Evolutionary conservation across 2,113 vertebrate species (phyloP).

Genomic region (Neofelis nebulosa): DNA sequence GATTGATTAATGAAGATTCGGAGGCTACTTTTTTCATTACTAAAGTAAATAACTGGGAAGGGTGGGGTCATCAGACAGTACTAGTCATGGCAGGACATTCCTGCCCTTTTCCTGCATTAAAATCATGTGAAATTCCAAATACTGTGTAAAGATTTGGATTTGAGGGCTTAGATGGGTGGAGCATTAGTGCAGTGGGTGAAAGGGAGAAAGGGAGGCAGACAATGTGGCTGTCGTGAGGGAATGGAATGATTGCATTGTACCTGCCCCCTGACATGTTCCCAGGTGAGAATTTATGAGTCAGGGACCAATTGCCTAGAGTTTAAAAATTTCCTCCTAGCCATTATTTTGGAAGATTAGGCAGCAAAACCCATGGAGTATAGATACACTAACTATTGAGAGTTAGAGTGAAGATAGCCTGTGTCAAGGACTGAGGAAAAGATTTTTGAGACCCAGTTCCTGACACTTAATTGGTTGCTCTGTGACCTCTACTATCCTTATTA

Average conservation of each 20-base stretch:
- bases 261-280: not conserved
- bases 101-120: not conserved
- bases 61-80: accelerated
- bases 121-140: not conserved
- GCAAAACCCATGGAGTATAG: not conserved
- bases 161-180: not conserved
- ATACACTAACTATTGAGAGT: not conserved
- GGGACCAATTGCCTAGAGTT: not conserved
- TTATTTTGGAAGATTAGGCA: conserved; percentile 5
- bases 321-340: not conserved
- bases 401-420: not conserved
- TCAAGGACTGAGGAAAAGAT: not conserved
- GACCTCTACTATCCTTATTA: not conserved
- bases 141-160: not conserved
- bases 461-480: not conserved
- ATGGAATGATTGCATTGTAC: not conserved
- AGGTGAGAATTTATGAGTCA: not conserved
- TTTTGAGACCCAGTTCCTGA: not conserved
- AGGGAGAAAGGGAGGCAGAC: not conserved
- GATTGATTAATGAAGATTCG: not conserved
- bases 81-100: not conserved
- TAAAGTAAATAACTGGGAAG: not conserved
- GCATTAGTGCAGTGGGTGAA: not conserved
- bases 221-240: not conserved
- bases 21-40: not conserved